A percentile compares a stretch with the other conserved stretches of the same genome.
These are phyloP conservation scores for Formica exsecta DNA, from an alignment of 1,140 invertebrate genomes.

Conservation along the genomic window DNA sequence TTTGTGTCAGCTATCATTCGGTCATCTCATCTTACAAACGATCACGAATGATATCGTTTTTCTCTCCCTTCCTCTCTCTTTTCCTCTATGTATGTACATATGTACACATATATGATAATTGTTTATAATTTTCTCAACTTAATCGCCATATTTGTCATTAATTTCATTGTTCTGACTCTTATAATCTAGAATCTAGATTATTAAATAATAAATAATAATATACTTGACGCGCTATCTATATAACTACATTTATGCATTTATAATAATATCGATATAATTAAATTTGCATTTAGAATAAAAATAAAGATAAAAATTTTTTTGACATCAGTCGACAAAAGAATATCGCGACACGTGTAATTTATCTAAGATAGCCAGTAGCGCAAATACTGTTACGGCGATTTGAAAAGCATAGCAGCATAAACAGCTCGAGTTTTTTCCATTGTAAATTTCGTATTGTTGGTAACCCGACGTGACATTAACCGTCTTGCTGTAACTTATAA, in stretches of 20 bases:
- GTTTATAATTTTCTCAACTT: neutral
- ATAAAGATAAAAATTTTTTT: neutral
- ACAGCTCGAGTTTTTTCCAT: conserved; percentile 70
- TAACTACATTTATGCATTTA: neutral
- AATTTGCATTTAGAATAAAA: too few species aligned
- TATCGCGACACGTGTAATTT: conserved; percentile 18
- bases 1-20: neutral
- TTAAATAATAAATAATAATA: too few species aligned
- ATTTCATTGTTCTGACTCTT: neutral
- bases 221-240: too few species aligned
- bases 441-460: conserved; percentile 79
- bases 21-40: neutral
- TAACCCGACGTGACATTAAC: conserved; percentile 78
- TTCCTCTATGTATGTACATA: too few species aligned
- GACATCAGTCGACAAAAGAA: neutral
- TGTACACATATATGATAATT: neutral
- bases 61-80: neutral
- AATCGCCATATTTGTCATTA: neutral
- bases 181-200: neutral
- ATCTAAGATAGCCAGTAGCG: neutral
- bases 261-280: neutral
- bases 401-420: neutral
- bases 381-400: conserved; percentile 8
- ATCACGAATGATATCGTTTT: neutral
- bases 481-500: neutral